Base-by-base conservation (phyloP, 2,113 vertebrate genomes). In the Progne subis region DNA sequence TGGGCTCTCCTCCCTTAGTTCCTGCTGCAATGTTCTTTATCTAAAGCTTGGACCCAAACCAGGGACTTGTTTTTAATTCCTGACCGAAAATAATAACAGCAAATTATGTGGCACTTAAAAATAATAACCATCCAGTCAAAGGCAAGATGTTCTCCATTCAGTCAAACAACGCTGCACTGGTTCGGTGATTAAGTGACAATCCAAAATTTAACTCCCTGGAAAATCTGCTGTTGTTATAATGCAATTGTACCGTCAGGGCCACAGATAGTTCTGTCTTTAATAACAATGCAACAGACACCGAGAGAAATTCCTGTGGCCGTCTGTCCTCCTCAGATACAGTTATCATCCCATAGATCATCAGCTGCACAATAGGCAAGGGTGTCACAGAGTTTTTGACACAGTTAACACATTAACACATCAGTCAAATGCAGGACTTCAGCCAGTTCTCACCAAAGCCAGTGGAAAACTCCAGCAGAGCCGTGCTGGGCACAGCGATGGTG, bases 391-490 rank as follows among this genome's bases (percentile, higher is more conserved):
- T 96, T 94, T 93, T 96, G 92, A 97, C 95, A 94, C 89, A 90
- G 95, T 94, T 96, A 88, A 68, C 94, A 82, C 94, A 95, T 97
- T 96, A 97, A 76, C 96, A 95, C 95, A 78, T 95, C 81, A 88
- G 65, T 91, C 93, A 88, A 86, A 95, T 26, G 74, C 91, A 70
- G 85, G 84, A 90, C 68, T 78, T 44, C 24, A 89, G 86, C 94
- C 92, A 96, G 78, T 77, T 94, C 92, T 63, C 76, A 89, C 47
- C 92, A 94, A 95, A 96, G 91, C 78, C 90, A 96, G 79, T 91
- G 90, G 90, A 96, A 96, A 95, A 91, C 91, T 97, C 93, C 92
- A 91, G 13, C 39, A 21, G 94, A 92, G 89, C 55, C 87, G 55
- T 64, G 74, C 75, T 91, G 88, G 89, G 87, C 89, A 69, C 69